These are phyloP conservation scores for Triplophysa tibetana DNA, from an alignment of 2,113 vertebrate species.

Conservation along the genomic window DNA sequence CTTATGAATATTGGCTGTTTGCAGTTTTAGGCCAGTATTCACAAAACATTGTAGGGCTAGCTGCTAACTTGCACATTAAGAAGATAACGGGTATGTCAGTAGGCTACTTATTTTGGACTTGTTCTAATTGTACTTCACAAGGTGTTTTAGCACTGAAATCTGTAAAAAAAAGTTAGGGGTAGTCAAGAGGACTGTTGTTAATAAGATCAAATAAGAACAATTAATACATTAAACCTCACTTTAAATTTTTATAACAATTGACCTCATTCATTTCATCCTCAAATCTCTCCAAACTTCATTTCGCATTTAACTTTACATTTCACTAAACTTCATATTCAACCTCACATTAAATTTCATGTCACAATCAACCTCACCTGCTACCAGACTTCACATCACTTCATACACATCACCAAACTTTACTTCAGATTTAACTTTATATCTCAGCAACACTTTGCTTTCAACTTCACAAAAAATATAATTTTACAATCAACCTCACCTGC, in stretches of 20 bases:
- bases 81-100: no score
- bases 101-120: no score
- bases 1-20: not conserved
- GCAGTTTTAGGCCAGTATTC: not conserved
- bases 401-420: not conserved
- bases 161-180: no score
- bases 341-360: conserved; percentile 25
- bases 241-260: not conserved
- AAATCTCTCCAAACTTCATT: not conserved
- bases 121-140: no score
- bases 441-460: no score
- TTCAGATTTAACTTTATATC: not conserved
- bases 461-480: no score
- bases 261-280: not conserved
- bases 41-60: no score
- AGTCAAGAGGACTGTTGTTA: no score
- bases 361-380: conserved; percentile 8
- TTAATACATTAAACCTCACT: not conserved
- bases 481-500: no score
- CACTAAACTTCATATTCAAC: not conserved
- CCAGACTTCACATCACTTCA: not conserved
- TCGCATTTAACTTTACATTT: not conserved
- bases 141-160: no score
- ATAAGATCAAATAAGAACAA: no score
- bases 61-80: no score